Evolutionary conservation across 1,140 invertebrate genomes (phyloP).

Genomic region (Tenebrio molitor): DNA sequence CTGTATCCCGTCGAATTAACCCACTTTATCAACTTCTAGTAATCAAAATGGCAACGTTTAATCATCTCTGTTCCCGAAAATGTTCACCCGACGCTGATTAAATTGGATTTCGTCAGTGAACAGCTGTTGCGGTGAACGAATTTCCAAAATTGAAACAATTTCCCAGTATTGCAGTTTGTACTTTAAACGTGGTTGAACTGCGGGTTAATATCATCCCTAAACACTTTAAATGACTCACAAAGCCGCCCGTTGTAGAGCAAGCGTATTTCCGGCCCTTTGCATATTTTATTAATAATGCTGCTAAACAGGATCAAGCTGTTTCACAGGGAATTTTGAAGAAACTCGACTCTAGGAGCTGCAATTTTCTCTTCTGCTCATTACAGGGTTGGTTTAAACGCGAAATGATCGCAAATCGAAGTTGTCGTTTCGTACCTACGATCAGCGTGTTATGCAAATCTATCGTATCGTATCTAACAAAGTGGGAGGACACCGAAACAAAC

Average conservation of each 20-base stretch:
- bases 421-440: no score
- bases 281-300: not conserved
- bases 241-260: not conserved
- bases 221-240: not conserved
- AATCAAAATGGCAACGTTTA: not conserved
- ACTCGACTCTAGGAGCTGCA: no score
- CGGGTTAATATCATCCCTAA: no score
- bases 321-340: no score
- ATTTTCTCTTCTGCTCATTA: no score
- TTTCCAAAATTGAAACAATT: no score
- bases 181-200: not conserved
- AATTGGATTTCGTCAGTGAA: not conserved
- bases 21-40: not conserved
- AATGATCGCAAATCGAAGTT: no score
- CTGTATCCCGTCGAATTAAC: not conserved
- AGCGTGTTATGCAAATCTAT: not conserved
- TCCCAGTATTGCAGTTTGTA: no score
- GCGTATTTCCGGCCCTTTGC: not conserved
- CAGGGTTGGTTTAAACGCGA: no score
- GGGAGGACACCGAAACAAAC: slow-evolving; percentile 24
- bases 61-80: not conserved
- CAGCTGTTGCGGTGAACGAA: no score
- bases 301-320: not conserved
- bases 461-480: slow-evolving; percentile 2
- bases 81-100: not conserved